These are phyloP conservation scores for Paratrypauchen microcephalus DNA, from an alignment of 2,797 vertebrate species.

Conservation along the genomic window DNA sequence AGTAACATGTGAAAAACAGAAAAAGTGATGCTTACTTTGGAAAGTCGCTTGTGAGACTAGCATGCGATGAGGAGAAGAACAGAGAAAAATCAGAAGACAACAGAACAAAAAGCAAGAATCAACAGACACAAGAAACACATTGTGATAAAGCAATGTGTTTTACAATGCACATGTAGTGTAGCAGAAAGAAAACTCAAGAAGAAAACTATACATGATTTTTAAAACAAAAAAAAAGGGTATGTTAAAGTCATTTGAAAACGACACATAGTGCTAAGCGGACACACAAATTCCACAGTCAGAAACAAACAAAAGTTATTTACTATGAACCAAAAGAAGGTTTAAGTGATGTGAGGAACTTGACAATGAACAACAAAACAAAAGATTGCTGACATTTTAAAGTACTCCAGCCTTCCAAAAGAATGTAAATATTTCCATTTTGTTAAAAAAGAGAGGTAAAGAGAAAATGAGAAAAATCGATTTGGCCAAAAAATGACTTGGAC, in stretches of 20 bases:
- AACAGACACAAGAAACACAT: slow-evolving; percentile 69
- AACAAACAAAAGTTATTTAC: slow-evolving; percentile 9
- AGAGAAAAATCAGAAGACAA: slow-evolving; percentile 85
- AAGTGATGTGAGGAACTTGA: background rate
- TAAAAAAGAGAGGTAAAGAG: too few relatives aligned
- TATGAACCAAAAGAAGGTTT: background rate
- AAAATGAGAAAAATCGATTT: too few relatives aligned
- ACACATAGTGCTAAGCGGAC: slow-evolving; percentile 18
- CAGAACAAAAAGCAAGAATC: slow-evolving; percentile 62
- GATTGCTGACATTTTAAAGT: background rate
- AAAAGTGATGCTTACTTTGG: slow-evolving; percentile 95
- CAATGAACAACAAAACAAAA: background rate
- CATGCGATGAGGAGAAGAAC: slow-evolving; percentile 89
- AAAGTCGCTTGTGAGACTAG: slow-evolving; percentile 99
- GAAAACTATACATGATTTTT: slow-evolving; percentile 28
- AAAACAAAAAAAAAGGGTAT: slow-evolving; percentile 18
- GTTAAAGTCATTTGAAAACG: slow-evolving; percentile 26
- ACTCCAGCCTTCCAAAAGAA: background rate
- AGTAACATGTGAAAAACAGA: slow-evolving; percentile 70
- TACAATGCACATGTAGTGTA: slow-evolving; percentile 38
- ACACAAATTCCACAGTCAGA: background rate
- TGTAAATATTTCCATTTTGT: background rate
- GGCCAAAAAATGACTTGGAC: too few relatives aligned
- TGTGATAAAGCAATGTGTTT: slow-evolving; percentile 59
- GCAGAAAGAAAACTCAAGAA: slow-evolving; percentile 28